Evolutionary conservation across 2,888 invertebrate species (phyloP).

Genomic region (Gymnosoma rotundatum): DNA sequence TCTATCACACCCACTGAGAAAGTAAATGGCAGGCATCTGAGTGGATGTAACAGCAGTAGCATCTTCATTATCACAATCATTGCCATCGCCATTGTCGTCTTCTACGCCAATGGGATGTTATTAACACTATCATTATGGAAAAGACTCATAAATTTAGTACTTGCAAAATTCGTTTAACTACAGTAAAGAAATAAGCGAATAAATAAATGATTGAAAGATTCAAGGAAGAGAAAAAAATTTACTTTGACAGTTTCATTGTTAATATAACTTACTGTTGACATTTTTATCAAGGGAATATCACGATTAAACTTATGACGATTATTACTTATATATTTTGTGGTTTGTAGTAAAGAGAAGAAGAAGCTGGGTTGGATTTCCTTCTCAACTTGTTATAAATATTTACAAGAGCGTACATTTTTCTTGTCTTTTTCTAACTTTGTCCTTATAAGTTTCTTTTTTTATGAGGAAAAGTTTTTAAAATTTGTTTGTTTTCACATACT

Average conservation of each 20-base stretch:
- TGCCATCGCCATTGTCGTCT: not conserved
- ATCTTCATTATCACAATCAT: not conserved
- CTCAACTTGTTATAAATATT: not conserved
- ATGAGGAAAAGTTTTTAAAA: not conserved
- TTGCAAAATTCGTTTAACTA: slow-evolving; percentile 42
- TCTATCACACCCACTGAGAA: not conserved
- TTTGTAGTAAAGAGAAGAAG: not conserved
- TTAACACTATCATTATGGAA: slow-evolving; percentile 62
- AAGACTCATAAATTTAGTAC: slow-evolving; percentile 59
- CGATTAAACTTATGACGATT: slow-evolving; percentile 50
- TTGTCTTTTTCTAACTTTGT: not conserved
- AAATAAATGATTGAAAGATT: not conserved
- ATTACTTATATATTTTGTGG: slow-evolving; percentile 7
- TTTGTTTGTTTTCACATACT: too few relatives aligned
- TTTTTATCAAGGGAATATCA: slow-evolving; percentile 62
- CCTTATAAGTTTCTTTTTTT: not conserved
- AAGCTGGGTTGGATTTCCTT: not conserved
- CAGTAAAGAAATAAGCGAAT: slow-evolving; percentile 31
- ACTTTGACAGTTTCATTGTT: slow-evolving; percentile 65
- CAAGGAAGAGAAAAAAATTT: slow-evolving; percentile 5
- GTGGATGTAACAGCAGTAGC: not conserved
- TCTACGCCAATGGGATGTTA: slow-evolving; percentile 24
- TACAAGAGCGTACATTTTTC: not conserved
- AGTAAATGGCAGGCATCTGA: not conserved
- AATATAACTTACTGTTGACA: slow-evolving; percentile 52